Evolutionary conservation across 2,797 vertebrate genomes (phyloP), one percentile per base, ranked within the genome.

Genomic region (Hozukius guyotensis): DNA sequence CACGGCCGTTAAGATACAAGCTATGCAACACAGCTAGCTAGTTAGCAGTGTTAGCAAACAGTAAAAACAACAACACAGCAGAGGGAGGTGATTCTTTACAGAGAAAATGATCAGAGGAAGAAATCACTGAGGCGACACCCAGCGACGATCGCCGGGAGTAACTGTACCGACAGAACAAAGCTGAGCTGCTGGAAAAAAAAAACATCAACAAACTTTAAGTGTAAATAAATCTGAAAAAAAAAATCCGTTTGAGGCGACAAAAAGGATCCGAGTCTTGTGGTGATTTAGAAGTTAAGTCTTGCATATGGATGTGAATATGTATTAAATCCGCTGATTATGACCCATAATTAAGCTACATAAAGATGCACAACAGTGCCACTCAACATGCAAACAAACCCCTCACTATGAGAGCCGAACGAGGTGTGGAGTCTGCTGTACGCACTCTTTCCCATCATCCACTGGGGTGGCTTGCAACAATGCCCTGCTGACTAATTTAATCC

Each of bases 401-500:
- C 83, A 4, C 77, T 60, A 18, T 64, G 34, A 69, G 25, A 71
- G 76, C 67, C 85, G 42, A 68, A 86, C 80, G 78, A 77, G 59
- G 55, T 71, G 73, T 71, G 73, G 80, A 86, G 78, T 75, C 79
- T 71, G 72, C 67, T 73, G 78, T 27, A 64, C 31, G 18, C 34
- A 10, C 52, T 16, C 70, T 62, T 74, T 84, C 80, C 88, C 76
- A 69, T 84, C 83, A 82, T 86, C 80, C 78, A 66, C 70, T 67
- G 56, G 63, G 62, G 46, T 5, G 79, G 29, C 71, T 75, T 42
- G 64, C 59, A 42, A 85, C 81, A 88, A 89, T 73, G 84, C 77
- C 87, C 83, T 62, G 85, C 84, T 88, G 83, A 80, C 77, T 59
- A 27, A 59, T 86, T 72, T 61, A 85, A 81, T 56, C 90, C 81